A percentile compares a stretch with the other conserved stretches of the same genome.
phyloP scores from a whole-genome alignment of 1,140 invertebrate species.

The Pectinophora gossypiella region DNA sequence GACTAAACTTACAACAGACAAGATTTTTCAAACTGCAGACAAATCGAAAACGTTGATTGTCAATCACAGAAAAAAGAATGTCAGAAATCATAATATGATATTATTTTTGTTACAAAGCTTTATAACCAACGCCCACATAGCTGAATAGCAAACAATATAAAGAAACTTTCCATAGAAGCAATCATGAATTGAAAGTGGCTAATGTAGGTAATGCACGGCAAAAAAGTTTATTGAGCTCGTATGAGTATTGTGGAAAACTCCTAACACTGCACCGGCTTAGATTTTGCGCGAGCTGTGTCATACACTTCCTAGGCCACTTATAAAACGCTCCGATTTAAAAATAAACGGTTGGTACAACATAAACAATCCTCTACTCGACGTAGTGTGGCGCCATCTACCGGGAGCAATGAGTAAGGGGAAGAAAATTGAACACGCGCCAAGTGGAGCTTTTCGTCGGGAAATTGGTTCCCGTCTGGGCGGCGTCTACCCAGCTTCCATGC shows the following conservation, averaged over 20 bases:
- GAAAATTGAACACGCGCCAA: slow-evolving; percentile 25
- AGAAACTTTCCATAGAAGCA: too few relatives aligned
- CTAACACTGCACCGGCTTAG: slow-evolving; percentile 31
- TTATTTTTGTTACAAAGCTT: background rate
- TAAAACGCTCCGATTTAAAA: slow-evolving; percentile 59
- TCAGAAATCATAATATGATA: background rate
- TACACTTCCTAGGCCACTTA: slow-evolving; percentile 62
- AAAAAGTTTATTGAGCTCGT: background rate
- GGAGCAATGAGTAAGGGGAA: slow-evolving; percentile 10
- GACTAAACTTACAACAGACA: too few relatives aligned
- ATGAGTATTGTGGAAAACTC: slow-evolving; percentile 29
- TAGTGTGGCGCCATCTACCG: slow-evolving; percentile 46
- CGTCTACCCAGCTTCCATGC: too few relatives aligned
- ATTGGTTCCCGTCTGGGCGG: slow-evolving; percentile 1
- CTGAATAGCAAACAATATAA: too few relatives aligned
- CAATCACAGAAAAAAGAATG: background rate
- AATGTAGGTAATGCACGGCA: too few relatives aligned
- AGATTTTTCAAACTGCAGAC: too few relatives aligned
- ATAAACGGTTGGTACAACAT: slow-evolving; percentile 47
- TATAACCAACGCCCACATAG: background rate
- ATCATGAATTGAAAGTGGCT: too few relatives aligned
- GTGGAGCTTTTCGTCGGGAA: slow-evolving; percentile 10
- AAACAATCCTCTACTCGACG: slow-evolving; percentile 21
- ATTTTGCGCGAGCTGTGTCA: slow-evolving; percentile 34
- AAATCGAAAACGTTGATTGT: too few relatives aligned